Evolutionary conservation across 1,140 invertebrate genomes (phyloP), one percentile per base, ranked within the genome.

Genomic region (Spodoptera frugiperda): DNA sequence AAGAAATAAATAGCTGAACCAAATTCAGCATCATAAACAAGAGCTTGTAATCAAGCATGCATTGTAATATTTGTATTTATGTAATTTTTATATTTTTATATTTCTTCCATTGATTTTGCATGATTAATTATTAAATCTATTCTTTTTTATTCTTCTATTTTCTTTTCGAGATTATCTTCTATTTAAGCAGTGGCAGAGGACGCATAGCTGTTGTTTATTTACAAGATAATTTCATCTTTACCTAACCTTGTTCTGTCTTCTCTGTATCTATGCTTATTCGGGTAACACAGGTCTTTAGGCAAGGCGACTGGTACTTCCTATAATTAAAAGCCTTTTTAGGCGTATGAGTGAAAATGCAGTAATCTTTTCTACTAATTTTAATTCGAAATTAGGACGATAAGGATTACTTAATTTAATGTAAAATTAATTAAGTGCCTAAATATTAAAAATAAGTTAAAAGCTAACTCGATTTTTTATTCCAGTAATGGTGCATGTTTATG

Each of bases 181-280:
- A 84, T 67, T 63, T 86, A 83, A 86, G 51, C 78, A 46, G 25
- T 44, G 73, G 84, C 75, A 81, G 87, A 89, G 91, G 91, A 92
- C 91, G 91, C 87, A 87, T 82, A 44, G 74, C 67, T 81, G 78
- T 77, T 89, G 82, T 78, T 87, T 85, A 87, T 80, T 84, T 83
- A 76, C 53, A 49, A 53, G 77, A 84, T 82, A 88, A 88, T 86
- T 17, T 55, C 6, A n/a, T 48, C 19, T 54, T 25, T 39, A 14
- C 25, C 25, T 46, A 49, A 21, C 21, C 12, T 49, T 33, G 25
- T 49, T 17, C 49, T 68, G 8, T 30, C 19, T 49, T 57, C 14
- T 57, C 12, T 8, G 17, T 55, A 8, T 39, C 5, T 12, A 53
- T 33, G n/a, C 10, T 0, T 19, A 39, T 39, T 3, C 14, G 25